Base-by-base conservation (phyloP, 1,140 invertebrate genomes). In the Eumaeus atala region DNA sequence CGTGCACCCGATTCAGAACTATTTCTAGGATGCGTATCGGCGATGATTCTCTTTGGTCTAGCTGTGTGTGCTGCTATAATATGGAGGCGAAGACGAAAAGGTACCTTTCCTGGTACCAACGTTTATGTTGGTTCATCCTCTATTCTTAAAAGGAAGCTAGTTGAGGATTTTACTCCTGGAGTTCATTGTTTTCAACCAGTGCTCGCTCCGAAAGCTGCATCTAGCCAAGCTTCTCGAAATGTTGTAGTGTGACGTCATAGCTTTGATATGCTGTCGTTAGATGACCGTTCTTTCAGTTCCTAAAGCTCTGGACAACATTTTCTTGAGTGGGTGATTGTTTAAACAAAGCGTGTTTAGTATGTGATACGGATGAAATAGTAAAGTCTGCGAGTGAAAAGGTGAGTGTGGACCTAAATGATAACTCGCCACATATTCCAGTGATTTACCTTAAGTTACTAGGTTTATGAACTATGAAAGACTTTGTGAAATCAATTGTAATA, bases 181-280 rank as follows among this genome's bases (percentile, higher is more conserved):
- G 58, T 70, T 10, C 75, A 88, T 71, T 89, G 89, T 61, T 90
- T 90, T 66, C 89, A 90, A 62, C 89, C 90, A 17, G 89, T 91
- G 11, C 78, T 91, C 56, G 87, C 89, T 28, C 89, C 89, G 34
- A 78, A 88, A 55, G 70, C 72, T 14, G 66, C 82, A 8, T 66
- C 61, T 51, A 88, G 84, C 52, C 78, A 78, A 34, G 62, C 73
- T 5, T 72, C 79, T 9, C 72, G 84, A 51, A 87, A 90, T 74
- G 89, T 90, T 56, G 87, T 90, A 54, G 90, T 91, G 86, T 91
- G 90, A 91, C 90, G 89, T 80, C 89, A 90, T 79, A 89, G 87
- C 76, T 87, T 89, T 74, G 89, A 87, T 68, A 87, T 84, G 77
- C 77, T 87, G 70, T 85, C 84, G 44, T 65, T 87, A 58, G 78